Base-by-base conservation (phyloP, 2,888 invertebrate genomes). In the Uropetala carovei region DNA sequence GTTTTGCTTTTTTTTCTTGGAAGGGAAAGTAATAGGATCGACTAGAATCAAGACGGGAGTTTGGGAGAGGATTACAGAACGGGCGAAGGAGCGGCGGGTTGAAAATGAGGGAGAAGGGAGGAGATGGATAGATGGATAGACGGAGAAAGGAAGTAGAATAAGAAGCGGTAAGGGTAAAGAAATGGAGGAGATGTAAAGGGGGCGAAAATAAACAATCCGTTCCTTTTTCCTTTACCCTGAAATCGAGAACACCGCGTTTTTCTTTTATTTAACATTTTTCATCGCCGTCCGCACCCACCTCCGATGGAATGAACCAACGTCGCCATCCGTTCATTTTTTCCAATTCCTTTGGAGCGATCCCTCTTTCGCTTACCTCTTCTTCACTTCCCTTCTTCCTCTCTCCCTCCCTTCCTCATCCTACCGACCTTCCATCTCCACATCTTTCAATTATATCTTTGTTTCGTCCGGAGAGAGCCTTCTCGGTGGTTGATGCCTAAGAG, bases 191-290 rank as follows among this genome's bases (percentile, higher is more conserved):
- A 57, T 14, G 30, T 43, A 56, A 16, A 83, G 43, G 18, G 43
- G 3, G 9, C n/a, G 14, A 11, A 43, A 30, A 2, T n/a, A n/a
- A n/a, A n/a, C n/a, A 16, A 13, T 11, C 14, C 75, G 0, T 30
- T n/a, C 64, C 64, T 43, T 43, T 43, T 3, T 43, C 43, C 43
- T 1, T 43, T 43, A 43, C 43, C 43, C 43, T 43, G 43, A 43
- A 43, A 43, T 5, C 43, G 43, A 43, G 43, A 43, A 1, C 43
- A 43, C 43, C 43, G 43, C 43, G 11, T 30, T 43, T 7, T 18
- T 82, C 16, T 82, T 82, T 82, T 18, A 43, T 43, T 14, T 8
- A 43, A n/a, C 83, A 57, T 83, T 83, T 83, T 83, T 83, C 57
- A 56, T 56, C 18, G 18, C 27, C 83, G 83, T 43, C 56, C 56